These are phyloP conservation scores for Oscheius onirici DNA, from an alignment of 2,888 invertebrate species.

Conservation along the genomic window DNA sequence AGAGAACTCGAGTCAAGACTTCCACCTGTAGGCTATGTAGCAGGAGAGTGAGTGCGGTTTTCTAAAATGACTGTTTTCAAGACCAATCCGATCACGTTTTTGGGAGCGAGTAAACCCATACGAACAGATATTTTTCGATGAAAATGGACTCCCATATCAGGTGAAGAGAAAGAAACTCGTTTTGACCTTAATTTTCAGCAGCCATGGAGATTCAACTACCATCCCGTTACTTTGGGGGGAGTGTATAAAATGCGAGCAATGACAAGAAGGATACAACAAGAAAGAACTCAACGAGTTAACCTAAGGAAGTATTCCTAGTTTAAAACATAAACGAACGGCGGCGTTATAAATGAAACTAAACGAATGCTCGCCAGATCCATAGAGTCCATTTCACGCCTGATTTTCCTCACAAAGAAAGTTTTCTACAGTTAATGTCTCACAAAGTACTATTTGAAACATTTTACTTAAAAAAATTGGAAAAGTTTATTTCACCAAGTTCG, in stretches of 20 bases:
- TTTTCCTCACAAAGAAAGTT: no score
- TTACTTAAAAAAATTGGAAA: no score
- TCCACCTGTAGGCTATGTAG: slow-evolving; percentile 7
- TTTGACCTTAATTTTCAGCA: background rate
- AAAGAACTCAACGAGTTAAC: no score
- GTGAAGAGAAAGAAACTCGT: background rate
- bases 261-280: background rate
- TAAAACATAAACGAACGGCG: no score
- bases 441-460: no score
- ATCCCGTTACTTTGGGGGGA: background rate
- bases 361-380: no score
- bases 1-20: slow-evolving; percentile 4
- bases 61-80: background rate
- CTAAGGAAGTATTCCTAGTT: no score
- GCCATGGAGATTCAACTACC: background rate
- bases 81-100: slow-evolving; percentile 24
- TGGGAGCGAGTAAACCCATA: slow-evolving; percentile 11
- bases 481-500: no score
- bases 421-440: no score
- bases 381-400: no score
- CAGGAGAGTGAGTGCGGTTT: slow-evolving; percentile 3
- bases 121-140: slow-evolving; percentile 9
- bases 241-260: background rate
- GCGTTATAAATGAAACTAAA: no score
- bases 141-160: slow-evolving; percentile 12